Evolutionary conservation across 2,888 invertebrate genomes (phyloP).

Genomic region (Choreutis nemorana): DNA sequence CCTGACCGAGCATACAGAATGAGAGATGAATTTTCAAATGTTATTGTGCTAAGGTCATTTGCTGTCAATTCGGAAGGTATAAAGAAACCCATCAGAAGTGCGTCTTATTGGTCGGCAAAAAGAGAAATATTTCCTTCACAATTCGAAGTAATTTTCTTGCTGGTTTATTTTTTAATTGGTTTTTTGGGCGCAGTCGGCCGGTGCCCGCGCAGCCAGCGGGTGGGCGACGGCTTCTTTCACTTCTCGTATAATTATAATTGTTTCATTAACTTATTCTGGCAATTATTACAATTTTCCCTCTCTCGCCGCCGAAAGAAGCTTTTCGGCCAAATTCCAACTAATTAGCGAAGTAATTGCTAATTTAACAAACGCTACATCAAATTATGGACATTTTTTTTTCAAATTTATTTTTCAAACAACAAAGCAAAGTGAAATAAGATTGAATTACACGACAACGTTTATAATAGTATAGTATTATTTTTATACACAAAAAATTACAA

Average conservation of each 20-base stretch:
- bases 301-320: too few species aligned
- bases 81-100: constrained; percentile 25
- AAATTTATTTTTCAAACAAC: neutral
- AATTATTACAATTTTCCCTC: constrained; percentile 31
- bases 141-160: constrained; percentile 40
- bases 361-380: too few species aligned
- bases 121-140: constrained; percentile 28
- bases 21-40: too few species aligned
- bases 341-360: constrained; percentile 1
- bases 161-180: constrained; percentile 53
- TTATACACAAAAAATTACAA: too few species aligned
- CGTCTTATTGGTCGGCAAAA: constrained; percentile 24
- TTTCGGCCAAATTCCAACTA: too few species aligned
- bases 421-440: neutral
- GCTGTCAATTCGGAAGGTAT: constrained; percentile 20
- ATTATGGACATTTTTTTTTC: too few species aligned
- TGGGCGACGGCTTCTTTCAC: constrained; percentile 51
- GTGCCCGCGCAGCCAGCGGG: constrained; percentile 45
- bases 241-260: constrained; percentile 58
- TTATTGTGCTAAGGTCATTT: constrained; percentile 9
- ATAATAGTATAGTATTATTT: too few species aligned
- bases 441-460: neutral
- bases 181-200: constrained; percentile 54
- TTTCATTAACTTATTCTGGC: constrained; percentile 58
- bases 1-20: too few species aligned